phyloP scores from a whole-genome alignment of 1,140 invertebrate species.

The Yoshiicerus persimilis region DNA sequence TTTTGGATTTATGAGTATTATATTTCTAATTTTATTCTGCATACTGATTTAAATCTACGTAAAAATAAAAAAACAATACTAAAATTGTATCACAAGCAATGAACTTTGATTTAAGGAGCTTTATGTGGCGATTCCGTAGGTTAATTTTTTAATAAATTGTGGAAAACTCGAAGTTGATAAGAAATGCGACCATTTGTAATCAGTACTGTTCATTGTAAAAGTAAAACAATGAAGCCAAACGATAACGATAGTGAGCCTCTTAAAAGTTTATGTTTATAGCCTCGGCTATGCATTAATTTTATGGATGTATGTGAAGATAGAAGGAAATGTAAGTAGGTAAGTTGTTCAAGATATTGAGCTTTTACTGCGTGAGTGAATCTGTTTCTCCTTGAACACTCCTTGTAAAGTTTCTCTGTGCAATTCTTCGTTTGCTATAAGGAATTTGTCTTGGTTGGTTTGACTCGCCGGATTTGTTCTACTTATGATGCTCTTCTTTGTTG shows the following conservation, averaged over 20 bases:
- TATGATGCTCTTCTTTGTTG: background rate
- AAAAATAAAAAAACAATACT: too few species aligned
- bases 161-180: too few species aligned
- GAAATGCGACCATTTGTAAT: too few species aligned
- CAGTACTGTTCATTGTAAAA: background rate
- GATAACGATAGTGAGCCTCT: background rate
- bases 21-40: too few species aligned
- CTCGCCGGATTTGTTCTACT: background rate
- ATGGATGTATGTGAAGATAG: background rate
- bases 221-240: background rate
- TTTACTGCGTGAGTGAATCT: background rate
- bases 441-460: background rate
- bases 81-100: too few species aligned
- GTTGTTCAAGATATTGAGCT: background rate
- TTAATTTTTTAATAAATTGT: too few species aligned
- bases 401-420: background rate
- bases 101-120: too few species aligned
- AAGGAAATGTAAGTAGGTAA: background rate
- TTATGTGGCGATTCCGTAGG: too few species aligned
- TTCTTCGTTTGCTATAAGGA: background rate
- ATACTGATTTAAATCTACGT: too few species aligned
- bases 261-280: background rate
- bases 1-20: too few species aligned
- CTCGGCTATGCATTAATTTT: background rate
- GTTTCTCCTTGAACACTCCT: background rate